Percentiles rank a stretch among this genome's conserved stretches.
These are phyloP conservation scores for Malthinus flaveolus DNA, from an alignment of 2,888 invertebrate species.

Conservation along the genomic window DNA sequence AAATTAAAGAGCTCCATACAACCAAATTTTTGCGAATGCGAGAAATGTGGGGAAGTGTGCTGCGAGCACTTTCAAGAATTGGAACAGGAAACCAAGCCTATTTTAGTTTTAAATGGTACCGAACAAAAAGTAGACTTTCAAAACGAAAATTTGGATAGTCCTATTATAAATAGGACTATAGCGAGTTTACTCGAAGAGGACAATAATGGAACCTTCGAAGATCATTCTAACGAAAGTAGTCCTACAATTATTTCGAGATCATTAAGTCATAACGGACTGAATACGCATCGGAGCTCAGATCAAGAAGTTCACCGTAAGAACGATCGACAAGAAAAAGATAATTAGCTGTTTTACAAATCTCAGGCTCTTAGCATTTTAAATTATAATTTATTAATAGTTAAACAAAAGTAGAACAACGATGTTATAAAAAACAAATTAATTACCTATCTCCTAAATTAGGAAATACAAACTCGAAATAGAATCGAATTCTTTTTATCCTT, in stretches of 20 bases:
- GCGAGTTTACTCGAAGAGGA: no score
- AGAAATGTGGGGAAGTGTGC: conserved; percentile 74
- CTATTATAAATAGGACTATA: conserved; percentile 1
- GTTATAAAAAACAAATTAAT: neutral
- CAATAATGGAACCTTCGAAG: no score
- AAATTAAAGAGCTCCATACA: conserved; percentile 75
- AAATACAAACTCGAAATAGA: neutral
- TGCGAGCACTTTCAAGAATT: conserved; percentile 65
- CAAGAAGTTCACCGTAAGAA: no score
- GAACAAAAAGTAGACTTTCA: neutral
- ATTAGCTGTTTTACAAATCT: no score
- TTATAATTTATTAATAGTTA: no score
- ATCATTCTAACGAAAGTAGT: no score
- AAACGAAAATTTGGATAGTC: neutral
- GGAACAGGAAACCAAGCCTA: conserved; percentile 39
- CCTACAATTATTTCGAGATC: no score
- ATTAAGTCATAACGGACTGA: no score
- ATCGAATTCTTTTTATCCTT: conserved; percentile 62
- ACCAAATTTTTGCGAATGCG: conserved; percentile 76
- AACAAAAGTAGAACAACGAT: no score
- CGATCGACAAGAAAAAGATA: no score
- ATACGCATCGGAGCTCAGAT: no score
- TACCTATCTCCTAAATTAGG: neutral
- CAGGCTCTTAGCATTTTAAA: no score
- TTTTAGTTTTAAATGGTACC: conserved; percentile 15